Evolutionary conservation across 2,888 invertebrate species (phyloP), one percentile per base, ranked within the genome.

Genomic region (Empis stercorea): DNA sequence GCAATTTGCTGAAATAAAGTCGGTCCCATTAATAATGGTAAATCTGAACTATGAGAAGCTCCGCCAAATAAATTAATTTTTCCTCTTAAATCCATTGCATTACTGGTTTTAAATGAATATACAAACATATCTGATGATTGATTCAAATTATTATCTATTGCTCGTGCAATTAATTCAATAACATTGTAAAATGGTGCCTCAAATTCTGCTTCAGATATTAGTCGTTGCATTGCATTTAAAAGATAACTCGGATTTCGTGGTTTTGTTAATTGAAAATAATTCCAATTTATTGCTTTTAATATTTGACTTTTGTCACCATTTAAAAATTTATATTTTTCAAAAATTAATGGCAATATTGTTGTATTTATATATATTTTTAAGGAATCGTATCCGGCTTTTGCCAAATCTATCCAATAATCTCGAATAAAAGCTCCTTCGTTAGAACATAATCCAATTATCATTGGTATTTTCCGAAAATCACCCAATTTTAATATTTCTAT

Each of bases 401-500:
- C 70, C 50, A 81, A 65, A 54, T 78, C 76, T 45, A 75, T 64
- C 74, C 79, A 80, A 56, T 73, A 71, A 56, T 73, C 76, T 75
- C 72, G 55, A 71, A 76, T 69, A 54, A 78, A 74, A 39, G 80
- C 71, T 27, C 76, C 76, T 61, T 82, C 81, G 54, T 81, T 76
- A 56, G 77, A 76, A n/a, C 78, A 76, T 44, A 81, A 74, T 17
- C 85, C 85, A 44, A 81, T 72, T 46, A 86, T 66, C 41, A 84
- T 65, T 27, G 84, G 80, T 14, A 84, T 73, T 62, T 77, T 55
- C 9, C 73, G 65, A 55, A 71, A 74, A 49, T 72, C 68, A 48
- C 76, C 73, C 37, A 64, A 61, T 51, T 73, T 70, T 27, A 83
- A 63, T 38, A 76, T 75, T 49, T 66, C 64, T 30, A 48, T 2